Percentiles rank a stretch among this genome's conserved stretches.
Conservation (phyloP, 2,113 vertebrate genomes). For the Empidonax alnorum region DNA sequence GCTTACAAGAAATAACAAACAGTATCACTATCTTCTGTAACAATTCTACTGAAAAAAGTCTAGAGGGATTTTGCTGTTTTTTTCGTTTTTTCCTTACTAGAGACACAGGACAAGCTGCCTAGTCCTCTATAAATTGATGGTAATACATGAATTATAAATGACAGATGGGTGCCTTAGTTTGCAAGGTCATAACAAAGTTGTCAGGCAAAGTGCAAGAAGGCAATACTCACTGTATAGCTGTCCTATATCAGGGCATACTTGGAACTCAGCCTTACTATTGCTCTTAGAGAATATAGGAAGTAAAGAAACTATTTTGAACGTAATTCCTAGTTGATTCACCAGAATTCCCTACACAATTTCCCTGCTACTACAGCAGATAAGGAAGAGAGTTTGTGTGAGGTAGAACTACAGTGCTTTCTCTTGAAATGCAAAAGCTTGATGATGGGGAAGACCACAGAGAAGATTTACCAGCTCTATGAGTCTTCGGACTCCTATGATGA, state of each 20-base stretch:
- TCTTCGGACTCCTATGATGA: not conserved
- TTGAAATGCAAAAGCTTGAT: not conserved
- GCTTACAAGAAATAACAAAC: not conserved
- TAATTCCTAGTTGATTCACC: not conserved
- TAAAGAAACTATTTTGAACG: not conserved
- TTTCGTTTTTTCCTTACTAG: not conserved
- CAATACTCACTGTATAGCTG: not conserved
- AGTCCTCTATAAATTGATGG: not conserved
- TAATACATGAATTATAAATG: not conserved
- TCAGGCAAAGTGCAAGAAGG: not conserved
- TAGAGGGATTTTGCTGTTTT: not conserved
- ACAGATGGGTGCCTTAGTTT: not conserved
- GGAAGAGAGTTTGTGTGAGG: not conserved
- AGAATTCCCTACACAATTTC: not conserved
- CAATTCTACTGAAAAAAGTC: not conserved
- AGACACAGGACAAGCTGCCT: not conserved
- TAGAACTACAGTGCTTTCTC: not conserved
- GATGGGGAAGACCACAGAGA: not conserved
- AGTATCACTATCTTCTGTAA: not conserved
- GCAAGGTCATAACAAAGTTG: not conserved
- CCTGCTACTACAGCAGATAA: not conserved
- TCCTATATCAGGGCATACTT: not conserved
- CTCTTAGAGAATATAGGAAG: not conserved
- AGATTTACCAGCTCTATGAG: not conserved
- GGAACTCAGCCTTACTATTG: not conserved